phyloP scores from a whole-genome alignment of 2,888 invertebrate genomes.

The Chaitophorus viminalis region DNA sequence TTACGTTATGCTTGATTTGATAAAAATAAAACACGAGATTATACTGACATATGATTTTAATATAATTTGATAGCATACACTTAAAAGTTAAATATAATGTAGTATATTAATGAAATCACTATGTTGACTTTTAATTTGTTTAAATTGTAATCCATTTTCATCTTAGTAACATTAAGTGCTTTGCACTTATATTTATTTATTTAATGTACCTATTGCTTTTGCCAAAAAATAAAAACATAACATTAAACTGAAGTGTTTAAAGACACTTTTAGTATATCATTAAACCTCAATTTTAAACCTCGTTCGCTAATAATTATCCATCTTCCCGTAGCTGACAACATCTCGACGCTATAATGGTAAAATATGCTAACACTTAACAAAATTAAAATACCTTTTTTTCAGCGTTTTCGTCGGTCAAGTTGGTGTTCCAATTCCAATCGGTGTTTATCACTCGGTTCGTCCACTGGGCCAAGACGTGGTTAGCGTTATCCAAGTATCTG shows the following conservation, averaged over 20 bases:
- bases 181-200: constrained; percentile 15
- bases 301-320: not conserved
- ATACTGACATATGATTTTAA: constrained; percentile 5
- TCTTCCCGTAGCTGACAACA: constrained; percentile 55
- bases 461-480: constrained; percentile 72
- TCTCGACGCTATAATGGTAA: not conserved
- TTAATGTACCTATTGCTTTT: constrained; percentile 39
- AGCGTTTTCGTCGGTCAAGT: constrained; percentile 79
- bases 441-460: constrained; percentile 74
- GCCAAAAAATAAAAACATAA: constrained; percentile 17
- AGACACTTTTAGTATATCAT: not conserved
- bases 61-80: not conserved
- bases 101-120: constrained; percentile 18
- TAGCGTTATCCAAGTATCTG: constrained; percentile 71
- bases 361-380: not conserved
- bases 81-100: not conserved
- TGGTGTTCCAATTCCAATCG: constrained; percentile 80
- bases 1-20: not conserved
- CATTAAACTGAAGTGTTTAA: not conserved
- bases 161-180: not conserved
- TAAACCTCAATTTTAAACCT: not conserved
- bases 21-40: constrained; percentile 2
- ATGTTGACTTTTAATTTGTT: constrained; percentile 30
- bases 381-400: constrained; percentile 68
- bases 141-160: constrained; percentile 47